Evolutionary conservation across 1,140 invertebrate species (phyloP), one percentile per base, ranked within the genome.

Genomic region (Hirudo medicinalis): DNA sequence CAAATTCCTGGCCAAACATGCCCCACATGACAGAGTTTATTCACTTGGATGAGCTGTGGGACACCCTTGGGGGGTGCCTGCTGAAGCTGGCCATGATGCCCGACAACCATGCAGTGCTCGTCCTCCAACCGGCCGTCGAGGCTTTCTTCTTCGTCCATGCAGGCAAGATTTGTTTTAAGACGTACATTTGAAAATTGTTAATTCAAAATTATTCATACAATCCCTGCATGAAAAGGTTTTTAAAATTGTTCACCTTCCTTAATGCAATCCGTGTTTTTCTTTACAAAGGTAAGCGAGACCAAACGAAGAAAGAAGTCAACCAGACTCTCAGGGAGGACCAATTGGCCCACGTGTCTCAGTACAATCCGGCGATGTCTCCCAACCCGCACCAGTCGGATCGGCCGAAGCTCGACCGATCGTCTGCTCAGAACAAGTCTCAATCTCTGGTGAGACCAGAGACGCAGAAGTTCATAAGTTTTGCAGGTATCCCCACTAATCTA

Each of bases 91-190:
- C 90, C 74, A 87, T 91, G 76, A 91, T 90, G 66, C 89, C 89
- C n/a, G 91, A 95, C 82, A 89, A 91, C 76, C 91, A 94, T 83
- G 91, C 91, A 53, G 91, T 95, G 8, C 83, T 95, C n/a, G 90
- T 94, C 40, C 82, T 95, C 68, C 91, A 92, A 83, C 90, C 91
- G 22, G 90, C 91, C 5, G 92, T 94, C 15, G 92, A 95, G 80
- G 90, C 91, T 25, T 94, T 94, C 82, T 93, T 94, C 83, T 83
- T 92, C 27, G 90, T 93, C 13, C 90, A 93, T 79, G 89, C 90
- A 57, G 79, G 80, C 79, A 72, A 69, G 72, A 69, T 20, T 17
- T 72, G 20, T 68, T 43, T 32, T 40, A 25, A n/a, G n/a, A n/a
- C n/a, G 19, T 66, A 2, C 15, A 6, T 63, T 17, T n/a, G 15